phyloP scores from a whole-genome alignment of 1,140 invertebrate genomes.

The Drosophila suzukii region DNA sequence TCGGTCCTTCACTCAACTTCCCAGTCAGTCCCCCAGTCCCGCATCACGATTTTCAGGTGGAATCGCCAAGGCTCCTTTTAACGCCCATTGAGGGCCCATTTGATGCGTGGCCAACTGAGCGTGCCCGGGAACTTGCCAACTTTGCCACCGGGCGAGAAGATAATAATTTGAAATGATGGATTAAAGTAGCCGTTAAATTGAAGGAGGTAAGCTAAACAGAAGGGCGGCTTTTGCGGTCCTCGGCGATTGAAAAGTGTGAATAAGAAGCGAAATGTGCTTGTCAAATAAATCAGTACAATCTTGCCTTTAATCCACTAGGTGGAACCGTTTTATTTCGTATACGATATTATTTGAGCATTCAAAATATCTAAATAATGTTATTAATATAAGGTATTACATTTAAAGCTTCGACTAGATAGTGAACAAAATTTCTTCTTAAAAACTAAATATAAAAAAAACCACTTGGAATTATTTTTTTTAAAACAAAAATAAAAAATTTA shows the following conservation, averaged over 20 bases:
- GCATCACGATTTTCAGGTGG: slow-evolving; percentile 9
- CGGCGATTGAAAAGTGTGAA: neutral
- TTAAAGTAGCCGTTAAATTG: slow-evolving; percentile 69
- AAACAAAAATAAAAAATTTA: too few relatives aligned
- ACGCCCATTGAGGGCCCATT: slow-evolving; percentile 75
- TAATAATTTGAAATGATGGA: slow-evolving; percentile 77
- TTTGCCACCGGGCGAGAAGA: slow-evolving; percentile 58
- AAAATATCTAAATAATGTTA: neutral
- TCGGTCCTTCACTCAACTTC: slow-evolving; percentile 8
- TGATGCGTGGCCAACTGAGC: slow-evolving; percentile 79
- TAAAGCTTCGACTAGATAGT: neutral
- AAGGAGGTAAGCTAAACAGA: slow-evolving; percentile 33
- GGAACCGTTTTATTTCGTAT: too few relatives aligned
- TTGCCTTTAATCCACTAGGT: too few relatives aligned
- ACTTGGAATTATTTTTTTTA: too few relatives aligned
- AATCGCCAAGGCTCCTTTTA: slow-evolving; percentile 42
- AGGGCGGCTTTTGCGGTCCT: neutral
- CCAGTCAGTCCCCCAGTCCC: neutral
- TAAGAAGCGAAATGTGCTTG: neutral
- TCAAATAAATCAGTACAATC: neutral
- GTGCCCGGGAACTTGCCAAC: slow-evolving; percentile 45
- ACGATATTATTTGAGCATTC: neutral
- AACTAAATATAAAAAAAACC: too few relatives aligned
- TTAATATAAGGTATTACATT: neutral
- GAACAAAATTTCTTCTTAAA: too few relatives aligned